Evolutionary conservation across 1,140 invertebrate species (phyloP), one percentile per base, ranked within the genome.

Genomic region (Temnothorax longispinosus): DNA sequence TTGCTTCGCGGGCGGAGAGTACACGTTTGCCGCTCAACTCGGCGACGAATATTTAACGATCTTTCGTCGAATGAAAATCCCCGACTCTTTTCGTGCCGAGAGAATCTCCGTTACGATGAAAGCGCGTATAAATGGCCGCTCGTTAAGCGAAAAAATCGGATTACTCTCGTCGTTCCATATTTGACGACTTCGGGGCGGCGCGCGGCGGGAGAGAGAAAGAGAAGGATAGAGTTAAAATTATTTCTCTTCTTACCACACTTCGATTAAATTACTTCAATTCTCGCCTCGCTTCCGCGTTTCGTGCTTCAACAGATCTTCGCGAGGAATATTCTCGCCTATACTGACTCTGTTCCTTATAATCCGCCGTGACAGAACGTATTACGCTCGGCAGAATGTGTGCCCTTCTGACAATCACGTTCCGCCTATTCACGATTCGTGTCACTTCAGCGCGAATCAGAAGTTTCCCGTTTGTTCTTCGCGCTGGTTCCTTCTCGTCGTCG

Each of bases 1-100:
- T 69, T 13, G 47, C 32, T 54, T 80, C 41, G 35, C 62, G 32
- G n/a, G 6, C 11, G 38, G 38, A 38, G 4, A 50, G 18, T 15
- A 47, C 60, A 47, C 60, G 18, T 35, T 67, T 56, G 21, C 44
- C 35, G 8, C 8, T 41, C 35, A 13, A 54, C 35, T 8, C 62
- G 4, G 2, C 21, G 35, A 41, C 77, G 77, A 80, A 69, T 80
- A 80, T 69, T 54, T 80, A 47, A 80, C 50, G 47, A 80, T 67
- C 32, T 64, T 80, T 54, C 77, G 35, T 54, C 47, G 32, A 54
- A n/a, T 69, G 21, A 54, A 80, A 80, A 80, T 69, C 47, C 13
- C 47, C 21, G 64, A 27, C n/a, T 56, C 35, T 41, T 81, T 41
- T 27, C 15, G 13, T 15, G n/a, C 18, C 64, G 15, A 10, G n/a